Percentiles rank a stretch among this genome's conserved stretches.
Evolutionary conservation across 2,888 invertebrate species (phyloP).

Genomic region (Spisula subtruncata): DNA sequence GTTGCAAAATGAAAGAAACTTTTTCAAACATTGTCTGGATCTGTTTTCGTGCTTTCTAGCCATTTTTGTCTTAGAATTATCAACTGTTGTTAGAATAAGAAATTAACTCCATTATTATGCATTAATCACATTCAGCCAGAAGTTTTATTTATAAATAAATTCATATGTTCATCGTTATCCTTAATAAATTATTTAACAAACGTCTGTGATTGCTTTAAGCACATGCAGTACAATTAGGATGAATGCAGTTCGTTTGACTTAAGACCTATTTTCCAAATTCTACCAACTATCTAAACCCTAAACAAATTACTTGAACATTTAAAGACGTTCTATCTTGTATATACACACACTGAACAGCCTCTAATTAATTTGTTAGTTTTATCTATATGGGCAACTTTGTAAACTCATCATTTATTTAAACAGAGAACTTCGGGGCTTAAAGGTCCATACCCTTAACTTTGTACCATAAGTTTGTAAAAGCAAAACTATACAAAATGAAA

Average conservation of each 20-base stretch:
- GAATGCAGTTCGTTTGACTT: neutral
- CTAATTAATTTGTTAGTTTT: slow-evolving; percentile 24
- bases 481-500: neutral
- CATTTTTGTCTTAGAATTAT: neutral
- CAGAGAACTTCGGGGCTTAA: slow-evolving; percentile 13
- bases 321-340: neutral
- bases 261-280: neutral
- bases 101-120: neutral
- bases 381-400: slow-evolving; percentile 23
- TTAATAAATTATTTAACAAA: neutral
- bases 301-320: slow-evolving; percentile 7
- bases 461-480: neutral
- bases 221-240: neutral
- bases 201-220: too few species aligned
- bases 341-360: neutral
- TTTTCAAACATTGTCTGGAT: slow-evolving; percentile 40
- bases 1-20: slow-evolving; percentile 48
- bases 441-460: neutral
- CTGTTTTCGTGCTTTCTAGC: neutral
- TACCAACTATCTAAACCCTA: neutral
- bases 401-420: slow-evolving; percentile 22
- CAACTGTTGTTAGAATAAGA: neutral
- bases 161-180: neutral
- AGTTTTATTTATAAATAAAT: neutral
- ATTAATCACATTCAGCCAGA: neutral